Percentiles rank a stretch among this genome's conserved stretches.
Conservation (phyloP, 1,140 invertebrate species). For the Drosophila sucinea region DNA sequence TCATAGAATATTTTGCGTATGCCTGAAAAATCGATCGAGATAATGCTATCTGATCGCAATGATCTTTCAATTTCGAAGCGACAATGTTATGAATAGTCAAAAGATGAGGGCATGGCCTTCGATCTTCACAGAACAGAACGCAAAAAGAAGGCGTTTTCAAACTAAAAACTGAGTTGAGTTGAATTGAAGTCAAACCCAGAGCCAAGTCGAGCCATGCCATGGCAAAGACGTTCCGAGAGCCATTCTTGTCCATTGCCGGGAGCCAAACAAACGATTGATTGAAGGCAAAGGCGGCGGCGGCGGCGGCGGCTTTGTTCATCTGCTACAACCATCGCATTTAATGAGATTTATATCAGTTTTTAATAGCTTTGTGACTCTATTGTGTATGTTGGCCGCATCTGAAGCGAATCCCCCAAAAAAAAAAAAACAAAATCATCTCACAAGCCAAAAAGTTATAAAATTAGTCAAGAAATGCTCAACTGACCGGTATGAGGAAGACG, state of each 20-base stretch:
- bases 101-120: not conserved
- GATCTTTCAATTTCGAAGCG: not conserved
- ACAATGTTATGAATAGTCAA: not conserved
- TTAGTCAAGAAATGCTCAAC: conserved; percentile 56
- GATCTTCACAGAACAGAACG: not conserved
- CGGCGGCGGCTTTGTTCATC: conserved; percentile 69
- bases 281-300: conserved; percentile 55
- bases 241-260: conserved; percentile 68
- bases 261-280: conserved; percentile 76
- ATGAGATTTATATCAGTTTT: conserved; percentile 80
- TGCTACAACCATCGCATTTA: conserved; percentile 77
- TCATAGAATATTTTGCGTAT: too few relatives aligned
- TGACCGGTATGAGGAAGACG: conserved; percentile 43
- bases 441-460: conserved; percentile 53
- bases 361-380: conserved; percentile 79
- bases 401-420: conserved; percentile 42
- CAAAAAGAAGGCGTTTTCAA: conserved; percentile 3
- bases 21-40: too few relatives aligned
- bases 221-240: conserved; percentile 25
- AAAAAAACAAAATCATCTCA: too few relatives aligned
- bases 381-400: conserved; percentile 65
- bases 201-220: too few relatives aligned
- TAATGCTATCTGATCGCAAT: not conserved
- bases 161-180: not conserved
- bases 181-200: not conserved